A percentile compares a stretch with the other conserved stretches of the same genome.
Conservation (phyloP, 1,140 invertebrate species). For the Trichonephila clavata region DNA sequence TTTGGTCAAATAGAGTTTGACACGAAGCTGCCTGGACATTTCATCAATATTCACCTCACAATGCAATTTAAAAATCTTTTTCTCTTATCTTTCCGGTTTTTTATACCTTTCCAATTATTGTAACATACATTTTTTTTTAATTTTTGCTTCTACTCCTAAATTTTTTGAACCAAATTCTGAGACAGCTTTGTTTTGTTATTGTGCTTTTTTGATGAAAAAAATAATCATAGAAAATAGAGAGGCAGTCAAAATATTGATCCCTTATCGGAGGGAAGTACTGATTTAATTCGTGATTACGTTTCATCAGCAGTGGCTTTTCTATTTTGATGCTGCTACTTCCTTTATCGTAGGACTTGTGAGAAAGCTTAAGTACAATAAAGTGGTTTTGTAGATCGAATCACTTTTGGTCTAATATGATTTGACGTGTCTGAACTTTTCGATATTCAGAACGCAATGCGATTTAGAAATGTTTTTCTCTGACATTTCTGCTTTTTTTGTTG, state of each 20-base stretch:
- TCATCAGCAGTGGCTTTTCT: neutral
- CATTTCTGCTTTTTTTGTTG: no score
- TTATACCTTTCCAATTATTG: no score
- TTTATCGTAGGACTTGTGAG: neutral
- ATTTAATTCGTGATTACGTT: conserved; percentile 8
- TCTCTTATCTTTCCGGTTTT: no score
- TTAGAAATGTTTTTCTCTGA: neutral
- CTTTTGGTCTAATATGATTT: neutral
- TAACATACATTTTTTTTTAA: no score
- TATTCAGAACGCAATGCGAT: neutral
- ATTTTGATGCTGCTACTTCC: neutral
- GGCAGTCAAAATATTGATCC: neutral
- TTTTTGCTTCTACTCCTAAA: no score
- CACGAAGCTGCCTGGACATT: neutral
- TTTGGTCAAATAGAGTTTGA: neutral
- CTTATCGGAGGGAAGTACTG: neutral
- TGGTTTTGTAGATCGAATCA: neutral
- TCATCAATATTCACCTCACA: neutral
- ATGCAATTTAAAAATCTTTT: neutral
- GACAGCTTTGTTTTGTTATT: no score
- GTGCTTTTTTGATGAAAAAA: no score
- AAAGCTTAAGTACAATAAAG: neutral
- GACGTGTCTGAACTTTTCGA: neutral
- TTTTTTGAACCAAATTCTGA: no score
- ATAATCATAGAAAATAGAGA: no score